Conservation (phyloP, 2,888 invertebrate species). For the Drosophila melanosoma region DNA sequence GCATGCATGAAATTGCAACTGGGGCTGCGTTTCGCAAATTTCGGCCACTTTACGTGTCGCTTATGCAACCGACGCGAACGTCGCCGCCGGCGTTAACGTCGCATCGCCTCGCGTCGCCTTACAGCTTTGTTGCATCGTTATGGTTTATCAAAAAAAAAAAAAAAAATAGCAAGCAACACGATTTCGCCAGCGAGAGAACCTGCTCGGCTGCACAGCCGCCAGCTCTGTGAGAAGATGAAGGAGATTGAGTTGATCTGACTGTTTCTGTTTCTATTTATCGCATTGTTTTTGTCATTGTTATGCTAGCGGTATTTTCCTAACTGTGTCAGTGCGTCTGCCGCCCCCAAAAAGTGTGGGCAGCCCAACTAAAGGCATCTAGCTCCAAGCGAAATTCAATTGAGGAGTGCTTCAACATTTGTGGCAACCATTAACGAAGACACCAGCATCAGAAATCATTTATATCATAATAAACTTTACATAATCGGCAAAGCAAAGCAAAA, state of each 20-base stretch:
- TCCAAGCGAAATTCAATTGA: constrained; percentile 51
- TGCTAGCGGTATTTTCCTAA: constrained; percentile 35
- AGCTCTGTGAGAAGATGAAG: constrained; percentile 13
- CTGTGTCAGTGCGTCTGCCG: constrained; percentile 57
- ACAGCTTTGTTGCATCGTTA: constrained; percentile 43
- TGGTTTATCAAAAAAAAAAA: constrained; percentile 64
- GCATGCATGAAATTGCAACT: constrained; percentile 79
- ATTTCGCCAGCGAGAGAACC: constrained; percentile 55
- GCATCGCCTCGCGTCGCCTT: constrained; percentile 24
- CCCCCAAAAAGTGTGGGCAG: constrained; percentile 33
- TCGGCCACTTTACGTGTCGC: constrained; percentile 68
- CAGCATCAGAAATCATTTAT: constrained; percentile 1
- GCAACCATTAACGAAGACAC: constrained; percentile 28
- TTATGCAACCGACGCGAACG: constrained; percentile 59
- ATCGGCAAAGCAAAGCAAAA: constrained; percentile 35
- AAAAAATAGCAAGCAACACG: constrained; percentile 30
- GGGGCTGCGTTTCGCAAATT: constrained; percentile 77
- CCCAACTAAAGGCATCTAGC: neutral
- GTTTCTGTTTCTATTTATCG: constrained; percentile 3
- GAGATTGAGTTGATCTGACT: constrained; percentile 28
- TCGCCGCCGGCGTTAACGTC: constrained; percentile 29
- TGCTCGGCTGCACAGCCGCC: constrained; percentile 33
- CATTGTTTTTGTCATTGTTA: constrained; percentile 36
- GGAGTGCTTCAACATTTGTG: constrained; percentile 34
- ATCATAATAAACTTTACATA: constrained; percentile 52